Evolutionary conservation across 2,888 invertebrate genomes (phyloP), one percentile per base, ranked within the genome.

Genomic region (Tuberolachnus salignus): DNA sequence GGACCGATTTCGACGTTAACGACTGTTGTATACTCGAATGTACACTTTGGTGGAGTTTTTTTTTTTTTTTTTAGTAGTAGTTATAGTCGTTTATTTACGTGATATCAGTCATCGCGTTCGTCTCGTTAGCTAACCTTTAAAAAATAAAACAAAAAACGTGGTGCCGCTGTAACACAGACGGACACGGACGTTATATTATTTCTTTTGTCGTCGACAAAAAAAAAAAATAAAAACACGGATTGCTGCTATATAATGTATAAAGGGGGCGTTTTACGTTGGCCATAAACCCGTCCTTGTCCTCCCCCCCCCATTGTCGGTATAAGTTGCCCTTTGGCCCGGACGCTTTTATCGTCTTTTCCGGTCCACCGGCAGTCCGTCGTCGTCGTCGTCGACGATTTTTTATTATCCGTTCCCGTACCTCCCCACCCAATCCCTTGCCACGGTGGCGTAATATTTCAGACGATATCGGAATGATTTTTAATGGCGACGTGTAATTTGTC

Each of bases 301-400:
- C 1, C 23, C 19, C 1, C 21, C 42, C 9, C 49, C 3, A 6
- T 3, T 21, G 67, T 26, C 23, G 23, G 23, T 34, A 53, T 34
- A 23, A 70, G 55, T 72, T 34, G 67, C 55, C 67, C 67, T 67
- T 67, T 75, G 57, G 46, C 75, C n/a, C 75, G 64, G 64, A 66
- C 64, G 74, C 74, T 64, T 74, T 74, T 74, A 74, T 74, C 64
- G 74, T 74, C 74, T 64, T 64, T 74, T 74, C 74, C 74, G 74
- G 74, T 66, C 64, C 64, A 55, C 55, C 34, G 72, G 51, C 72
- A 73, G 72, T 73, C 53, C 53, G 55, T 74, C 64, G 46, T 74
- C 23, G 64, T 44, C 53, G 55, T 74, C 64, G 46, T 74, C 23
- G 64, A 55, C 64, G 13, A 74, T 66, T 44, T 71, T 46, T 59